A percentile compares a stretch with the other conserved stretches of the same genome.
Evolutionary conservation across 2,888 invertebrate genomes (phyloP).

Genomic region (Netelia fuscicornis): DNA sequence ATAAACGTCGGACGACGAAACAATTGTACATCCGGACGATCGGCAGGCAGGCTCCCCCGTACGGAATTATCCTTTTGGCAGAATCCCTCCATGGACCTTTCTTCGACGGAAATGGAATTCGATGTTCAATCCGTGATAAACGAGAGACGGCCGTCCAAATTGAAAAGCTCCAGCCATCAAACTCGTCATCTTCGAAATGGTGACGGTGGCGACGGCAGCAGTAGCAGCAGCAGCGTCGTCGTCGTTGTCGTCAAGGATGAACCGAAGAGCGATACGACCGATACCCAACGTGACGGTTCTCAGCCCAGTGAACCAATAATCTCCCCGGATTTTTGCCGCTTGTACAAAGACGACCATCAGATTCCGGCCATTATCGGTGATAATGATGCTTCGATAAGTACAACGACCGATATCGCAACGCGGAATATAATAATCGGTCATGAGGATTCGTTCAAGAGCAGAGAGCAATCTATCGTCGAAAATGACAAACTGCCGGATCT

Average conservation of each 20-base stretch:
- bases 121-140: conserved; percentile 83
- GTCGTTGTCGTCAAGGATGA: conserved; percentile 6
- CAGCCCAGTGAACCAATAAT: conserved; percentile 7
- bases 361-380: conserved; percentile 19
- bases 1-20: conserved; percentile 29
- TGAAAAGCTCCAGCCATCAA: conserved; percentile 70
- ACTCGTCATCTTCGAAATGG: conserved; percentile 34
- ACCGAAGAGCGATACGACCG: no score
- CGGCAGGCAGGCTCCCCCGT: conserved; percentile 43
- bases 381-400: neutral
- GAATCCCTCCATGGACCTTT: conserved; percentile 23
- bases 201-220: neutral
- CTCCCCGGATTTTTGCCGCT: conserved; percentile 20
- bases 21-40: conserved; percentile 38
- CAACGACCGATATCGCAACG: neutral
- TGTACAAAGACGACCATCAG: conserved; percentile 29
- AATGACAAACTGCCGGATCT: conserved; percentile 24
- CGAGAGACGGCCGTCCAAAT: conserved; percentile 82
- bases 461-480: neutral
- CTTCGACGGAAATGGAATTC: conserved; percentile 71
- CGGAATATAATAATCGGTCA: neutral
- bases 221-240: neutral
- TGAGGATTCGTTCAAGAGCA: conserved; percentile 12
- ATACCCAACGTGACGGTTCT: no score
- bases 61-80: conserved; percentile 40